Percentiles rank a stretch among this genome's conserved stretches.
Evolutionary conservation across 2,888 invertebrate species (phyloP).

Genomic region (Drosophila testacea): DNA sequence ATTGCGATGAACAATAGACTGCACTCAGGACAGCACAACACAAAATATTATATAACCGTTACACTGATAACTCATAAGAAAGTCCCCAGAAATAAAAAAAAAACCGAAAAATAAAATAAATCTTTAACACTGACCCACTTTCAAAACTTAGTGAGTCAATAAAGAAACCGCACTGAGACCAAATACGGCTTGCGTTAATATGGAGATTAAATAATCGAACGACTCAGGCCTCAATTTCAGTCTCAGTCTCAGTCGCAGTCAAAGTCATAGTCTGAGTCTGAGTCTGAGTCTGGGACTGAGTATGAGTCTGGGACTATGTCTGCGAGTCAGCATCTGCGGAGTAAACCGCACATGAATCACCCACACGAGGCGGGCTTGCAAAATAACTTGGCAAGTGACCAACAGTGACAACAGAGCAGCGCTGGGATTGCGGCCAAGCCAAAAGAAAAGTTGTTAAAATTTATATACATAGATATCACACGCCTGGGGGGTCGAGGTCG

Average conservation of each 20-base stretch:
- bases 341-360: conserved; percentile 53
- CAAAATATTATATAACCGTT: conserved; percentile 64
- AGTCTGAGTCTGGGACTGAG: conserved; percentile 13
- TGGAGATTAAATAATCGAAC: conserved; percentile 74
- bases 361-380: conserved; percentile 55
- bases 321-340: conserved; percentile 10
- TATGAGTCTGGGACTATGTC: conserved; percentile 19
- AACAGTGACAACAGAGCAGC: conserved; percentile 44
- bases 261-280: conserved; percentile 34
- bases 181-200: conserved; percentile 69
- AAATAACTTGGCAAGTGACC: conserved; percentile 51
- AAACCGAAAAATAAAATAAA: conserved; percentile 43
- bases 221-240: conserved; percentile 41
- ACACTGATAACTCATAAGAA: conserved; percentile 70
- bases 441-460: conserved; percentile 67
- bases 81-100: conserved; percentile 39
- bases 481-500: conserved; percentile 78
- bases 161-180: conserved; percentile 70
- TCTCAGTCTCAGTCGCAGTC: conserved; percentile 27
- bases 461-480: conserved; percentile 64
- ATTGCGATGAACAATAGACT: conserved; percentile 54
- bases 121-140: conserved; percentile 78
- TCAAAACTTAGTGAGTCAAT: conserved; percentile 72
- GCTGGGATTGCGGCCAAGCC: conserved; percentile 40
- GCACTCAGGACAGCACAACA: conserved; percentile 47